These are phyloP conservation scores for Cryptocephalus moraei DNA, from an alignment of 2,888 invertebrate genomes.

Conservation along the genomic window DNA sequence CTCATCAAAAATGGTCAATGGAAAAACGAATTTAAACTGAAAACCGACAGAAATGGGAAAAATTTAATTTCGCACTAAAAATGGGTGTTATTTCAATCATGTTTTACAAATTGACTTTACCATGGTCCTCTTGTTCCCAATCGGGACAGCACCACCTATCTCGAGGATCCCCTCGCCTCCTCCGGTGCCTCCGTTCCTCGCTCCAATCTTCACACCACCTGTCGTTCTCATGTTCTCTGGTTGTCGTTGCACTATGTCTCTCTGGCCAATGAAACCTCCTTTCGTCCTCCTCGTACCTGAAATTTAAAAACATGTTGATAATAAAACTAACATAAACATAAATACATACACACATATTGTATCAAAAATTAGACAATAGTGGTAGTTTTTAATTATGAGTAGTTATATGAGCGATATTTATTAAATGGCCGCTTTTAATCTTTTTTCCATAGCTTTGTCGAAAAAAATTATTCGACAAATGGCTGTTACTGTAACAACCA, in stretches of 20 bases:
- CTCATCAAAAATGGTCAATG: too few relatives aligned
- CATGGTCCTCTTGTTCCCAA: constrained; percentile 44
- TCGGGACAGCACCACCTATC: constrained; percentile 41
- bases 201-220: constrained; percentile 28
- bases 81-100: neutral
- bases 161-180: constrained; percentile 21
- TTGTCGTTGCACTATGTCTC: constrained; percentile 23
- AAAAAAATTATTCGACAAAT: neutral
- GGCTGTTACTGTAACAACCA: neutral
- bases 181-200: constrained; percentile 25
- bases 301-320: constrained; percentile 2
- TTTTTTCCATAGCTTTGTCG: too few relatives aligned
- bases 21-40: too few relatives aligned
- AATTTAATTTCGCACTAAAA: too few relatives aligned
- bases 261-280: constrained; percentile 27
- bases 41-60: too few relatives aligned
- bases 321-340: too few relatives aligned
- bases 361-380: too few relatives aligned
- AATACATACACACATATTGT: too few relatives aligned
- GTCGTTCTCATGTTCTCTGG: constrained; percentile 24
- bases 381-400: too few relatives aligned
- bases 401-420: too few relatives aligned
- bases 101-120: constrained; percentile 17
- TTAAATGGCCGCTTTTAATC: too few relatives aligned
- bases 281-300: constrained; percentile 35